Evolutionary conservation across 2,113 vertebrate genomes (phyloP).

Genomic region (Pangasianodon gigas): DNA sequence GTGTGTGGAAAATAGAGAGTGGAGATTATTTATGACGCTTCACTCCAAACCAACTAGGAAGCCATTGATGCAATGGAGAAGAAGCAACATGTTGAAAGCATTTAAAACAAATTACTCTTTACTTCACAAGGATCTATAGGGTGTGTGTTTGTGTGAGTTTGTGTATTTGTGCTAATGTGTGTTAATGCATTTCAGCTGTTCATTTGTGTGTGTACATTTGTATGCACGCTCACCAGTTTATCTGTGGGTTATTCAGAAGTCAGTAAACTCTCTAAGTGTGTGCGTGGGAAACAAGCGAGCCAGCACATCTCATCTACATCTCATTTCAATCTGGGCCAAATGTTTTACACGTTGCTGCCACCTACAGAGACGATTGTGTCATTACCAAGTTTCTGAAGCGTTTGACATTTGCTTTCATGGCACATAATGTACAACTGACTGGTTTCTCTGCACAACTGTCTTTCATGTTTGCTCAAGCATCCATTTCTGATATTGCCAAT

Average conservation of each 20-base stretch:
- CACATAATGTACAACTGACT: slow-evolving; percentile 27
- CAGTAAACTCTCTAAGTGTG: background rate
- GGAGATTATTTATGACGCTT: slow-evolving; percentile 23
- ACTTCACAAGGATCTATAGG: background rate
- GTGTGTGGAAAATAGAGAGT: background rate
- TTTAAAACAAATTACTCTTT: background rate
- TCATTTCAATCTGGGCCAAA: background rate
- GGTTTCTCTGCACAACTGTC: slow-evolving; percentile 34
- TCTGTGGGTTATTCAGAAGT: background rate
- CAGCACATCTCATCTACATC: slow-evolving; percentile 22
- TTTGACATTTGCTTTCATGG: background rate
- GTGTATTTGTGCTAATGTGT: background rate
- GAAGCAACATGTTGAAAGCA: slow-evolving; percentile 19
- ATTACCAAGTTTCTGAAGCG: background rate
- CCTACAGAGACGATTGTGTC: slow-evolving; percentile 34
- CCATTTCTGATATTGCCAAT: background rate
- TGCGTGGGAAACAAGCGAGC: slow-evolving; percentile 30
- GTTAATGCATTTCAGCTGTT: background rate
- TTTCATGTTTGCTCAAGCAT: slow-evolving; percentile 9
- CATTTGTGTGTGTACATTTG: background rate
- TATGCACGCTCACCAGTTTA: background rate
- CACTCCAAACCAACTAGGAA: slow-evolving; percentile 14
- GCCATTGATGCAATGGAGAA: slow-evolving; percentile 9
- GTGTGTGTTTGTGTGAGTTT: background rate
- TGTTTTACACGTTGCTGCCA: slow-evolving; percentile 23